phyloP scores from a whole-genome alignment of 2,888 invertebrate species.

The Acleris emargana region DNA sequence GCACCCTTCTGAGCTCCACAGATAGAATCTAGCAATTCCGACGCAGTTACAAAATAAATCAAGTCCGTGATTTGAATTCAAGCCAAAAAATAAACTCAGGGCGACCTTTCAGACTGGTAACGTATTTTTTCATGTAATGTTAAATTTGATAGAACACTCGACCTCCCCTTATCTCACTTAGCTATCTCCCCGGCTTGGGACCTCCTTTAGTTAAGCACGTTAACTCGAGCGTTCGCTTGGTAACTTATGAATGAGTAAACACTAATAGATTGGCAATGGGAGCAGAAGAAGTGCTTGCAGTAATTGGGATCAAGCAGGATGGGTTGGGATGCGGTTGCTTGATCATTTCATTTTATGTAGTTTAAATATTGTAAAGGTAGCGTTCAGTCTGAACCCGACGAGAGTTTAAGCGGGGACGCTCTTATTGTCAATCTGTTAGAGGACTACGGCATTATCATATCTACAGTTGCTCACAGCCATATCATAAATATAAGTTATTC shows the following conservation, averaged over 20 bases:
- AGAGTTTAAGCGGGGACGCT: background rate
- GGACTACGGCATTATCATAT: slow-evolving; percentile 16
- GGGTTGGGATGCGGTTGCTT: background rate
- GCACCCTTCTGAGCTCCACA: slow-evolving; percentile 38
- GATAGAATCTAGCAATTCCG: slow-evolving; percentile 48
- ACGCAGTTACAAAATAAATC: slow-evolving; percentile 48
- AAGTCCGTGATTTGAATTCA: slow-evolving; percentile 52
- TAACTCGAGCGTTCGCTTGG: slow-evolving; percentile 15
- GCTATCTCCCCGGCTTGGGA: background rate
- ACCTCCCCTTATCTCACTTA: slow-evolving; percentile 6
- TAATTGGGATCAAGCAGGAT: background rate
- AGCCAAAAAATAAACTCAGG: slow-evolving; percentile 54
- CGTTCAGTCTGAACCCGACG: background rate
- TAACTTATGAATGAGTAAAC: slow-evolving; percentile 13
- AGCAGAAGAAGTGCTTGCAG: background rate
- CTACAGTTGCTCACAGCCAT: slow-evolving; percentile 35
- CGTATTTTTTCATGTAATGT: slow-evolving; percentile 12
- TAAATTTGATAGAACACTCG: slow-evolving; percentile 10
- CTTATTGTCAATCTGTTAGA: slow-evolving; percentile 16
- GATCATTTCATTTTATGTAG: background rate
- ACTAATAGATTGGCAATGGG: slow-evolving; percentile 16
- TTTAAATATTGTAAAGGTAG: background rate
- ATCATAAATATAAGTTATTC: slow-evolving; percentile 25
- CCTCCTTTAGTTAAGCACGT: slow-evolving; percentile 6
- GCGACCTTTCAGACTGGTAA: slow-evolving; percentile 44